These are phyloP conservation scores for Hemibagrus wyckioides DNA, from an alignment of 2,113 vertebrate species.

Conservation along the genomic window DNA sequence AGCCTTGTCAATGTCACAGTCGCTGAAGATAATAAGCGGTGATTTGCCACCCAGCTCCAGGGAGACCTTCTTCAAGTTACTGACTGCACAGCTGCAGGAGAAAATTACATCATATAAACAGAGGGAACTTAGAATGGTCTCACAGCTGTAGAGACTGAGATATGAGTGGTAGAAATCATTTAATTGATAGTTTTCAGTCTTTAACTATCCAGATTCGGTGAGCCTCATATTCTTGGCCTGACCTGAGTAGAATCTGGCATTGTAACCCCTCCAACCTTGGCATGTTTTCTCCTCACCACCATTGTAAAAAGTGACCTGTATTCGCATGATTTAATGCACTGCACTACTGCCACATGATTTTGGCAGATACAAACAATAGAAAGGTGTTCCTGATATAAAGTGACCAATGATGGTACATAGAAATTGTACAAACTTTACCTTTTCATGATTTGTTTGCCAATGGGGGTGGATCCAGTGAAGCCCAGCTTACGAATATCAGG, in stretches of 20 bases:
- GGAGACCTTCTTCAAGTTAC: constrained; percentile 88
- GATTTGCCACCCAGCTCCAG: constrained; percentile 90
- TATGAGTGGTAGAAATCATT: background rate
- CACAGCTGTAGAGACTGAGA: background rate
- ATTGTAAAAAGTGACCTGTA: background rate
- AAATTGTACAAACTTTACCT: constrained; percentile 68
- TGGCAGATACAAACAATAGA: background rate
- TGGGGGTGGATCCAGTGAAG: constrained; percentile 86
- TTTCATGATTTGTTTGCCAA: constrained; percentile 90
- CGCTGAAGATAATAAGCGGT: constrained; percentile 85
- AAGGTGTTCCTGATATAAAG: background rate
- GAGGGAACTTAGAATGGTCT: background rate
- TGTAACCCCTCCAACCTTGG: background rate
- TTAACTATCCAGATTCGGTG: background rate
- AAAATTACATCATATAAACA: constrained; percentile 48
- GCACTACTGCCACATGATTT: background rate
- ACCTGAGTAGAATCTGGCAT: background rate
- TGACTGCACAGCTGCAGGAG: constrained; percentile 79
- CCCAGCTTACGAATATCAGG: constrained; percentile 84
- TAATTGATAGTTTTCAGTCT: background rate
- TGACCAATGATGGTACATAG: background rate
- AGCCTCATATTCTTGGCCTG: background rate
- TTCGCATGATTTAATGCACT: background rate
- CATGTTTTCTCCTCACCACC: background rate
- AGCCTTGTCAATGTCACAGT: constrained; percentile 87